Base-by-base conservation (phyloP, 2,888 invertebrate species). In the Loripinus fragilis region DNA sequence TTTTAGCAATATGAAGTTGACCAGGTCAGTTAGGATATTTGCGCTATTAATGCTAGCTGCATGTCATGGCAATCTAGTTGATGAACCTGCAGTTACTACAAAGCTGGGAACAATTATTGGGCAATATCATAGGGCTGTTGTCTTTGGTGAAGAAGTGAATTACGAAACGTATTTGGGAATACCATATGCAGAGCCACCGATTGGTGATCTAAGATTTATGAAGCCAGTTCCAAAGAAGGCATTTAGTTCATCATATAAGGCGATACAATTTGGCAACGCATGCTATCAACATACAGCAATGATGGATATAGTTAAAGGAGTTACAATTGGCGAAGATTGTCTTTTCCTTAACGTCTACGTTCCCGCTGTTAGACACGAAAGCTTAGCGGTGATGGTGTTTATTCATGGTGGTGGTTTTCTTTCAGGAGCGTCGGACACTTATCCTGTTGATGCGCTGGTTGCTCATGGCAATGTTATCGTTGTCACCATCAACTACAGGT, bases 391-490 rank as follows among this genome's bases (percentile, higher is more conserved):
- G 10, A 67, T 67, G 67, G 35, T 67, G 7, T 67, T n/a, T 12
- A 67, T 67, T 28, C 42, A 67, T 20, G 67, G 67, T 8, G 67
- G 67, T 15, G 67, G 41, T 2, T 41, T 41, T 23, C 7, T 67
- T 15, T 12, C 67, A 7, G 67, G 67, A 8, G 41, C 67, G 1
- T 28, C 25, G 10, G 12, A 67, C 28, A 20, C 45, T 28, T 67
- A 23, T 28, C 20, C 23, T 2, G 7, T 42, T 8, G 41, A 67
- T 33, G 28, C 67, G 1, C 42, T 67, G 28, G 67, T 42, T 35
- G 67, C 25, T 10, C n/a, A 25, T 38, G 67, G 67, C 17, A 33
- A 67, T n/a, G 67, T 67, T 23, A 41, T 67, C 15, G 67, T 67
- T 2, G 67, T 67, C 41, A 67, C 67, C 2, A 25, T 67, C 10